phyloP scores from a whole-genome alignment of 2,888 invertebrate species.

The Tenthredo mesomela region DNA sequence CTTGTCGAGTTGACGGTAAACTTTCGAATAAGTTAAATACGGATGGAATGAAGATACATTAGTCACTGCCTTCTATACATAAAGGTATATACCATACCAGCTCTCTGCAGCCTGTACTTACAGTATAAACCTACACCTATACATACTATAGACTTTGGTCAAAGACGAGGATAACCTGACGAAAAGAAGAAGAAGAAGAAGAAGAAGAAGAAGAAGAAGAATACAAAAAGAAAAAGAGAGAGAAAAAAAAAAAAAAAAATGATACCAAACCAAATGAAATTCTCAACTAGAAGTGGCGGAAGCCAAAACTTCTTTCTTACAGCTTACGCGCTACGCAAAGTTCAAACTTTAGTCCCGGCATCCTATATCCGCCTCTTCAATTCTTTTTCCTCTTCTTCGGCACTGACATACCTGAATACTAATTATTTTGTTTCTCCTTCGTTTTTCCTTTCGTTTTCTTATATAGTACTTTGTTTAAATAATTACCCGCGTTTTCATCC shows the following conservation, averaged over 20 bases:
- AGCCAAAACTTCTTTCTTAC: conserved; percentile 54
- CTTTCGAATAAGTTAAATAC: conserved; percentile 75
- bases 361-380: not conserved
- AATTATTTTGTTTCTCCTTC: not conserved
- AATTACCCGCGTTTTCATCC: not conserved
- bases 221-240: conserved; percentile 8
- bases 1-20: conserved; percentile 72
- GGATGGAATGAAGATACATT: conserved; percentile 70
- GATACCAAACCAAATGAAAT: conserved; percentile 39
- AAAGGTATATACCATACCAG: not conserved
- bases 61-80: conserved; percentile 60
- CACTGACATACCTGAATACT: not conserved
- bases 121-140: not conserved
- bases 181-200: conserved; percentile 38
- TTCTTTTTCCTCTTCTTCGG: not conserved
- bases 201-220: not conserved
- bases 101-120: not conserved
- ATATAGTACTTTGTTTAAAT: not conserved
- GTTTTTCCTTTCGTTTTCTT: not conserved
- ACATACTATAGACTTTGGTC: not conserved
- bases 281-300: conserved; percentile 55
- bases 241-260: conserved; percentile 11
- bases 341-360: conserved; percentile 7
- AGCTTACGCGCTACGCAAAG: conserved; percentile 15
- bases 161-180: conserved; percentile 23